These are phyloP conservation scores for Ondatra zibethicus DNA, from an alignment of 2,113 vertebrate species.

Conservation along the genomic window DNA sequence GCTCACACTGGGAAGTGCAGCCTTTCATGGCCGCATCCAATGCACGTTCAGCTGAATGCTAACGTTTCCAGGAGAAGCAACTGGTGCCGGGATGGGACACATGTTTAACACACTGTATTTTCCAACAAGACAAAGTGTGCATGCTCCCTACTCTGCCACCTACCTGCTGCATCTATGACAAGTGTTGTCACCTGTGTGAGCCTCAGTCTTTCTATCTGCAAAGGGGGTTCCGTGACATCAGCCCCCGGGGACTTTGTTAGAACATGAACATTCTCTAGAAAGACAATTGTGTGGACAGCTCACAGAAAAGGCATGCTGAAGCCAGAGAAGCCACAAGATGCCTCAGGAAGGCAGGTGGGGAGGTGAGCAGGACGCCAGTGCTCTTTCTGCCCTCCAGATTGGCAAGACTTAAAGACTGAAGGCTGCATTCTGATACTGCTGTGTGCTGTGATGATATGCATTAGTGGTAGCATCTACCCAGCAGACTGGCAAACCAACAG, in stretches of 20 bases:
- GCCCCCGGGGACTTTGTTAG: neutral
- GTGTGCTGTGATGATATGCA: neutral
- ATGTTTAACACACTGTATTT: neutral
- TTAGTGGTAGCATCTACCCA: conserved; percentile 3
- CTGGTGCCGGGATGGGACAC: neutral
- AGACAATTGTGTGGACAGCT: neutral
- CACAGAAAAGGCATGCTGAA: neutral
- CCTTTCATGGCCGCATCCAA: neutral
- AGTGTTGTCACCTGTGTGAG: neutral
- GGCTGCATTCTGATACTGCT: neutral
- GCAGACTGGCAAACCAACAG: neutral
- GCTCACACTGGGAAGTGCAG: neutral
- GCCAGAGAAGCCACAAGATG: neutral
- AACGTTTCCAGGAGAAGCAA: neutral
- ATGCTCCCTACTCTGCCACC: neutral
- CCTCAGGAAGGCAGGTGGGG: too few species aligned
- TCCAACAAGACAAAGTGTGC: neutral
- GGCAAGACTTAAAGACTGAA: neutral
- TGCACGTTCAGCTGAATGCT: neutral
- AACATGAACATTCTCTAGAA: neutral
- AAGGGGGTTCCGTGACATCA: neutral
- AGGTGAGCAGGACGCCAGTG: neutral
- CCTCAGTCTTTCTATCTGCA: neutral
- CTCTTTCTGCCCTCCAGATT: neutral
- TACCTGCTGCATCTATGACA: neutral